Evolutionary conservation across 2,797 vertebrate species (phyloP).

Genomic region (Vipera ursinii): DNA sequence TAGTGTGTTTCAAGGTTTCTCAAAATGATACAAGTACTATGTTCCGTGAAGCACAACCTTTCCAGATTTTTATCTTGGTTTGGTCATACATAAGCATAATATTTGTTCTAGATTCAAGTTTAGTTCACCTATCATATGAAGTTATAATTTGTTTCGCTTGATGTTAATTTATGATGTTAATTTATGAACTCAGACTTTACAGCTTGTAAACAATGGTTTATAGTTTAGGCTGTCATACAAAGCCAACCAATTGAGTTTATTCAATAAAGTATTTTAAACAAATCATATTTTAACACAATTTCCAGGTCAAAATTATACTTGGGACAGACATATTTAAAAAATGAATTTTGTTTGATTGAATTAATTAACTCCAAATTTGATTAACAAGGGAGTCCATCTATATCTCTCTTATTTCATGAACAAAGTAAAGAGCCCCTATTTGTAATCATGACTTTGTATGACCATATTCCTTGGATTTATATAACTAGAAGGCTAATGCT

Average conservation of each 20-base stretch:
- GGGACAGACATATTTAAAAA: not conserved
- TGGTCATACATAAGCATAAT: not conserved
- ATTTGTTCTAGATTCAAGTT: not conserved
- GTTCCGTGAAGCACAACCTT: not conserved
- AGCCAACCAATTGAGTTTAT: not conserved
- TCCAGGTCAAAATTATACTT: not conserved
- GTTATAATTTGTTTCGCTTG: not conserved
- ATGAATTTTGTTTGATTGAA: not conserved
- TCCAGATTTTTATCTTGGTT: not conserved
- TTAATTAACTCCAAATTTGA: not conserved
- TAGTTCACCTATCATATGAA: not conserved
- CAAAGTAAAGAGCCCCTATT: not conserved
- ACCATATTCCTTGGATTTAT: not conserved
- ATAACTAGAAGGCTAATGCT: not conserved
- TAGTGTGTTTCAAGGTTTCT: not conserved
- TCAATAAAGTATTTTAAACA: not conserved
- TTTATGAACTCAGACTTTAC: not conserved
- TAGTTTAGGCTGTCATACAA: not conserved
- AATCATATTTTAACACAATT: not conserved
- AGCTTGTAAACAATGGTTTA: not conserved
- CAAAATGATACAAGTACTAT: not conserved
- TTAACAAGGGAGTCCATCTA: not conserved
- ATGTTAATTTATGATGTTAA: not conserved
- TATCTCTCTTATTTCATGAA: not conserved
- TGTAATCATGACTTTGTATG: not conserved